Evolutionary conservation across 2,797 vertebrate species (phyloP), one percentile per base, ranked within the genome.

Genomic region (Tarsius wallacei): DNA sequence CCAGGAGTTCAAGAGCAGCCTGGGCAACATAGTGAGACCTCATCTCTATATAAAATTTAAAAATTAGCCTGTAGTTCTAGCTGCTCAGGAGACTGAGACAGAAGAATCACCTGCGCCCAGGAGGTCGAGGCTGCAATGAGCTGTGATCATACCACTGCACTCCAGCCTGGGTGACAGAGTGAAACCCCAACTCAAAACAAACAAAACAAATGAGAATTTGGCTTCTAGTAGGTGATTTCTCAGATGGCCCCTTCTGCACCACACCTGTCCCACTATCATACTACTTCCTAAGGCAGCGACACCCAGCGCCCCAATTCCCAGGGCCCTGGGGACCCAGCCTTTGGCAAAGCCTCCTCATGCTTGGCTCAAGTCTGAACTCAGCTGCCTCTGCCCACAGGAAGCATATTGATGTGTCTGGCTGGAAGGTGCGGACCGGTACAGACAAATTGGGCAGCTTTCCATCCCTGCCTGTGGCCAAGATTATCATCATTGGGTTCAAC

Each of bases 401-500:
- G 93, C 73, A 98, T 95, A 98, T 86, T 0, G 42, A 97, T 59
- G 13, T 98, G 64, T 97, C 96, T 92, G 98, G 98, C 83, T 99
- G 99, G 99, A 98, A 85, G 0, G 99, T 99, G 91, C 98, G 99
- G 88, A 98, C 98, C 0, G 99, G 99, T 93, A 98, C 98, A 0
- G 14, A 96, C 16, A 98, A 97, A 87, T 87, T 99, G 95, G 87
- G 91, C 0, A 90, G 96, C 13, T 2, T 97, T 0, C 98, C 98
- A 76, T 98, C 98, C 28, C 97, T 98, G 1, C 92, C 96, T 0
- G 99, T 99, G 98, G 99, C 99, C 97, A 99, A 99, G 97, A 98
- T 99, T 98, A 98, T 99, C 86, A 0, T 99, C 87, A 97, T 99
- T 0, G 98, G 98, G 59, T 6, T 97, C 22, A 99, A 99, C 0